These are phyloP conservation scores for Melanotaenia pygmaea DNA, from an alignment of 2,797 vertebrate genomes.

Conservation along the genomic window DNA sequence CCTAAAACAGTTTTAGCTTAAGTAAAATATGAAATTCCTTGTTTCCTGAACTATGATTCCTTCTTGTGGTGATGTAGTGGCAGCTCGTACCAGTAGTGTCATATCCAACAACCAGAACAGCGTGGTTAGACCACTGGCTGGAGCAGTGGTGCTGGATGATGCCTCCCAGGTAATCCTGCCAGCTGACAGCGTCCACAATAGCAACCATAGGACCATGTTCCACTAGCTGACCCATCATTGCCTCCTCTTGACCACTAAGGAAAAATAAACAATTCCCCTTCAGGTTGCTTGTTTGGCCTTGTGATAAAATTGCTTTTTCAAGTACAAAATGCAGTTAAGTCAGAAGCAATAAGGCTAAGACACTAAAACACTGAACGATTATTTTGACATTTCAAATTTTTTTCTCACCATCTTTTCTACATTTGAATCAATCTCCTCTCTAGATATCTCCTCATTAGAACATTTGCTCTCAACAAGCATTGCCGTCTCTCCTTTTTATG, in stretches of 20 bases:
- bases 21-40: slow-evolving; percentile 6
- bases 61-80: neutral
- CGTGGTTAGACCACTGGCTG: slow-evolving; percentile 89
- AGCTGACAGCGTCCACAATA: slow-evolving; percentile 90
- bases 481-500: neutral
- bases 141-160: slow-evolving; percentile 96
- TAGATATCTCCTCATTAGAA: neutral
- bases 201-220: slow-evolving; percentile 86
- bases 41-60: neutral
- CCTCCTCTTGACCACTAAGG: slow-evolving; percentile 84
- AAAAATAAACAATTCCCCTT: neutral
- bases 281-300: neutral
- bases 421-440: neutral
- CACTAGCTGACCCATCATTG: slow-evolving; percentile 87
- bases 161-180: slow-evolving; percentile 95
- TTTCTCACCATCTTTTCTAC: neutral
- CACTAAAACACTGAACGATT: neutral
- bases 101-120: slow-evolving; percentile 90
- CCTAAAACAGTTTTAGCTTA: slow-evolving; percentile 1
- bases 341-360: neutral
- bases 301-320: neutral
- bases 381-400: slow-evolving; percentile 17
- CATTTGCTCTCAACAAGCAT: slow-evolving; percentile 7
- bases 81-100: slow-evolving; percentile 84
- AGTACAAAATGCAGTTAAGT: neutral